phyloP scores from a whole-genome alignment of 2,797 vertebrate genomes.

The Paramormyrops hopkinsi region DNA sequence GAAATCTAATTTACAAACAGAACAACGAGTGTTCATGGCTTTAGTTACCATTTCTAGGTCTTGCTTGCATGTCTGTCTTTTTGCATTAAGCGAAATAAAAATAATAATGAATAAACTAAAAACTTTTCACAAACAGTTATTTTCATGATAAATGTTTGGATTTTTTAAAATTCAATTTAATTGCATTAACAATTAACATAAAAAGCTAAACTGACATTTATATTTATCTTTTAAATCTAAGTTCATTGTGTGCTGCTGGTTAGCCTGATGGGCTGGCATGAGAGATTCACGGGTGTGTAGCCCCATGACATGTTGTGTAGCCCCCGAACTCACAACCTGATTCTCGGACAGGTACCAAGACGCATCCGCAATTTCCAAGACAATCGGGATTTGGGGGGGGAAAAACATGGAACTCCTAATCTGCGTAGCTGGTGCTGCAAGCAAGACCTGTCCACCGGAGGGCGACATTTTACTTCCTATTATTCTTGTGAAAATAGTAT shows the following conservation, averaged over 20 bases:
- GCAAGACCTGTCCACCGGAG: constrained; percentile 56
- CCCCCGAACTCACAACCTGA: not conserved
- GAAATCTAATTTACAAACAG: constrained; percentile 95
- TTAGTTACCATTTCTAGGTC: constrained; percentile 87
- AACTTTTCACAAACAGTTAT: constrained; percentile 89
- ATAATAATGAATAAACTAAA: constrained; percentile 60
- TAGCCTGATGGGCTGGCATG: not conserved
- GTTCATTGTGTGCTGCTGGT: not conserved
- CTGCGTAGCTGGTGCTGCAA: constrained; percentile 47
- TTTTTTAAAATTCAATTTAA: not conserved
- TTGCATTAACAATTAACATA: not conserved
- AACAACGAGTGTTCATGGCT: constrained; percentile 97
- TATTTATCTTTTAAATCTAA: not conserved
- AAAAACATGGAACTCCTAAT: constrained; percentile 45
- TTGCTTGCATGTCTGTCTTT: constrained; percentile 77
- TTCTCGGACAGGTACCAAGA: constrained; percentile 21
- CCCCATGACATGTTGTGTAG: not conserved
- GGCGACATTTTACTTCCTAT: constrained; percentile 49
- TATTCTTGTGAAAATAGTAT: constrained; percentile 67
- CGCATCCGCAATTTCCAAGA: constrained; percentile 55
- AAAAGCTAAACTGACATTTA: not conserved
- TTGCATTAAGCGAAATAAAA: constrained; percentile 76
- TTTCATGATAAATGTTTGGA: constrained; percentile 73
- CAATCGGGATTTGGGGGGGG: constrained; percentile 41
- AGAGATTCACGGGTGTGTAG: not conserved